Base-by-base conservation (phyloP, 2,797 vertebrate genomes). In the Acipenser transmontanus region DNA sequence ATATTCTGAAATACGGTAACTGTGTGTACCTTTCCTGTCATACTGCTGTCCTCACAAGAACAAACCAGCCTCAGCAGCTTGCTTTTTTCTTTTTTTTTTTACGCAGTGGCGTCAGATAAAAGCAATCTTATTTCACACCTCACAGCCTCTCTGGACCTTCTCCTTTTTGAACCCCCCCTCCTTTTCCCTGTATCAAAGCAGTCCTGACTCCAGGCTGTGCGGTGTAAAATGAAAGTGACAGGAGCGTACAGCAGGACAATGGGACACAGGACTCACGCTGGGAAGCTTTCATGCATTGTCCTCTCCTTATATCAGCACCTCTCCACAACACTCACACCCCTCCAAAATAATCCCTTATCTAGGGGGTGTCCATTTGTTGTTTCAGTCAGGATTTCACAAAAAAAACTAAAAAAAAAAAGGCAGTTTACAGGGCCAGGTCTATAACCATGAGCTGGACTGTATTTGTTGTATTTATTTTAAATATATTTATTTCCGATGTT, bases 101-200 rank as follows among this genome's bases (percentile, higher is more conserved):
- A 73, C 73, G 64, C 81, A 77, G 78, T 80, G 71, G 82, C 84
- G 87, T 88, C 77, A 78, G 83, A 90, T 88, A 86, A 89, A 90
- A 86, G 80, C 85, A 86, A 90, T 90, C 87, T 89, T 85, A 89
- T 91, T 91, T 91, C 87, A 88, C 89, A 90, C 88, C 86, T 88
- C 85, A 85, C 76, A 78, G 83, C 64, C 34, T 85, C 86, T 84
- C 83, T 78, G 83, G 4, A 3, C 60, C 59, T 8, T 14, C 11
- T 7, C 49, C 68, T 13, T 50, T 68, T 74, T 69, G 64, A 34
- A 64, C 65, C 71, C 61, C 70, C 71, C 66, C 75, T 73, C 79
- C 81, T 82, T 78, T 81, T 80, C 80, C 86, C 76, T 71, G 81
- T 88, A 91, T 90, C 86, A 90, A 89, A 91, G 88, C 86, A 85